Base-by-base conservation (phyloP, 2,113 vertebrate genomes). In the Chloroceryle aenea region DNA sequence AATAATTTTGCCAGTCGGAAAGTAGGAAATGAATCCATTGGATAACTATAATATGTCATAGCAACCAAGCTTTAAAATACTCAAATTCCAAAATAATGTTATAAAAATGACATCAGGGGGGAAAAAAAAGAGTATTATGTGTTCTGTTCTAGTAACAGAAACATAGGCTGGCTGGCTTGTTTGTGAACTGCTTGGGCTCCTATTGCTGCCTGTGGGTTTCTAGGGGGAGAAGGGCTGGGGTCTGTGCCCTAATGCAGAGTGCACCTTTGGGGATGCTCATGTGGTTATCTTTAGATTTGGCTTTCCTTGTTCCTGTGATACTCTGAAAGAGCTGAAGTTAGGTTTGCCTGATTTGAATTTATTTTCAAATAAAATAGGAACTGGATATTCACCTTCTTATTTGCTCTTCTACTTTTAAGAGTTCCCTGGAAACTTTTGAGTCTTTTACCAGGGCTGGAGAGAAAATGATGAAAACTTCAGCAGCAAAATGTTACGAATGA, bases 21-120 rank as follows among this genome's bases (percentile, higher is more conserved):
- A 93, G 62, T 85, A 61, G 74, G 78, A 84, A 96, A 75, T 93
- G 67, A 85, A 83, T 92, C 75, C 9, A 10, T 91, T 38, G 68
- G 94, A 81, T 74, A 80, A 62, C n/a, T 87, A 36, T 72, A 76
- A 69, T 10, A 4, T 93, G 78, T 95, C 4, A 5, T 96, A 86
- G 89, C 87, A 97, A 95, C 85, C 30, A 53, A 88, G 59, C 95
- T 95, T 89, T 96, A 89, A 95, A 94, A 73, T 63, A 96, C 61
- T 56, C 40, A 76, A 34, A 93, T 94, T 96, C 92, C 86, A 95
- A 90, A 94, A 90, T 64, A 77, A 56, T 87, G 59, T 63, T 89
- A 61, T 43, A 66, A 85, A 96, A 92, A 93, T 95, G 25, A 95
- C 75, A 78, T 96, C 63, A 71, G 95, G 87, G 63, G 95, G 85